phyloP scores from a whole-genome alignment of 2,888 invertebrate genomes.

The Eilema caniola region DNA sequence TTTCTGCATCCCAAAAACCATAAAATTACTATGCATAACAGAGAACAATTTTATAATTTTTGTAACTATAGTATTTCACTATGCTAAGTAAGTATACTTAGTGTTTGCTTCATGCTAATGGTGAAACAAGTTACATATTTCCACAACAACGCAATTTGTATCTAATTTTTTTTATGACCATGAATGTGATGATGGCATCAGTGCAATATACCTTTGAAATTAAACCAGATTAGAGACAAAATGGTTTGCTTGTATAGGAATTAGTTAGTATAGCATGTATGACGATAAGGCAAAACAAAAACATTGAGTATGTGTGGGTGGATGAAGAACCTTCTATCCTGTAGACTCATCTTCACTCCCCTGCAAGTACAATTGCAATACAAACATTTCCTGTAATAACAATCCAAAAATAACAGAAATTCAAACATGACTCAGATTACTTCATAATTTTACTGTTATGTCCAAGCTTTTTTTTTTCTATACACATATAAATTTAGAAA shows the following conservation, averaged over 20 bases:
- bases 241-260: not conserved
- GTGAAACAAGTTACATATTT: not conserved
- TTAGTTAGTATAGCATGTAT: not conserved
- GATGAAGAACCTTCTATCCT: not conserved
- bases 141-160: not conserved
- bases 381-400: not conserved
- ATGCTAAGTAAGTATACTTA: not conserved
- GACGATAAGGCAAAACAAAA: no score
- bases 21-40: no score
- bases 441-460: not conserved
- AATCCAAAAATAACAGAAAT: not conserved
- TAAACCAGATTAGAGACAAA: not conserved
- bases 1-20: no score
- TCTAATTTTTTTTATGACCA: not conserved
- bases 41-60: no score
- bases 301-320: not conserved
- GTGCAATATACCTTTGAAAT: not conserved
- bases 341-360: not conserved
- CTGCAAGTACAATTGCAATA: not conserved
- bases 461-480: not conserved
- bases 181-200: not conserved
- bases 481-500: not conserved
- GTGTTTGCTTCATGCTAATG: not conserved
- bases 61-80: not conserved
- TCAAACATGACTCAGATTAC: not conserved